phyloP scores from a whole-genome alignment of 2,888 invertebrate species.

The Agrochola lota region DNA sequence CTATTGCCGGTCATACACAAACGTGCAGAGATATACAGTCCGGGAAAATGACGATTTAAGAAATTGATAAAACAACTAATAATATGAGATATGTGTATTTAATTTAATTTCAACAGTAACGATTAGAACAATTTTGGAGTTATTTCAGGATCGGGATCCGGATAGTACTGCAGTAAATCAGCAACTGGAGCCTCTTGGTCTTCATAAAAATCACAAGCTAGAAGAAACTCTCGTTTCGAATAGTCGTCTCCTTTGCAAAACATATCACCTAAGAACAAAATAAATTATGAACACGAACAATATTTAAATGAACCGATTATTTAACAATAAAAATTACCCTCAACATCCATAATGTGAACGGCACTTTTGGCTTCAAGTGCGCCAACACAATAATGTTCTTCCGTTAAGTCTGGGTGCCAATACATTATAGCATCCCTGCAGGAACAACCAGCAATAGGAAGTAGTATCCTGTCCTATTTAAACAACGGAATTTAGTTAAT shows the following conservation, averaged over 20 bases:
- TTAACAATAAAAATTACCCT: constrained; percentile 73
- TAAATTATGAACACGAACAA: neutral
- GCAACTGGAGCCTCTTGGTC: constrained; percentile 88
- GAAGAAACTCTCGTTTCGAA: constrained; percentile 85
- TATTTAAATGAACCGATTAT: neutral
- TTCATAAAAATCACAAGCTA: constrained; percentile 88
- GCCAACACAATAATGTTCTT: constrained; percentile 88
- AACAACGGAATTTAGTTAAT: neutral
- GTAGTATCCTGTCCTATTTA: constrained; percentile 83
- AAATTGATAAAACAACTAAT: neutral
- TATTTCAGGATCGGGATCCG: constrained; percentile 86
- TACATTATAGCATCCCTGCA: constrained; percentile 89
- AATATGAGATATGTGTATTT: no score
- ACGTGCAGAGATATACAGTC: neutral
- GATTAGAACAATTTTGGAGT: constrained; percentile 79
- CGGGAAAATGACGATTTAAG: no score
- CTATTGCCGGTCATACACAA: neutral
- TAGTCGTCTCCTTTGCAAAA: constrained; percentile 88
- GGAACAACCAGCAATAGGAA: constrained; percentile 86
- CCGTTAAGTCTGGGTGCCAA: constrained; percentile 87
- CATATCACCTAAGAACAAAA: constrained; percentile 82
- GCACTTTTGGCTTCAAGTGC: constrained; percentile 85
- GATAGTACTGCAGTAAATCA: constrained; percentile 86
- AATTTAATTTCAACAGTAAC: neutral
- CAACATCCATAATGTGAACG: constrained; percentile 85